Evolutionary conservation across 1,140 invertebrate species (phyloP).

Genomic region (Vanessa tameamea): DNA sequence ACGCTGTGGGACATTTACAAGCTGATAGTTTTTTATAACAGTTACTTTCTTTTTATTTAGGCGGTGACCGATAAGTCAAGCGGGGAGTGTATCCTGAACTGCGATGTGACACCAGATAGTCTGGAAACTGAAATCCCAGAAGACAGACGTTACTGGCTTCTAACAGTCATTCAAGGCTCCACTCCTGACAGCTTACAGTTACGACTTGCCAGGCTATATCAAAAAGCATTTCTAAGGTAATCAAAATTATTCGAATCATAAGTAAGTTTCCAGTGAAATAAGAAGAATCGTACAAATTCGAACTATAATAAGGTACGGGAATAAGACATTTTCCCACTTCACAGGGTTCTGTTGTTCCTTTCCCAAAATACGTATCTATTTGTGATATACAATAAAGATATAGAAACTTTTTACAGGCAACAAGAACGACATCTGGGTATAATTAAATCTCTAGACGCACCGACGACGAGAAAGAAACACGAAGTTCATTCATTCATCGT

Average conservation of each 20-base stretch:
- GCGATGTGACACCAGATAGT: conserved; percentile 64
- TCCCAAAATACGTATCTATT: too few species aligned
- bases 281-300: not conserved
- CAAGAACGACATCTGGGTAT: conserved; percentile 87
- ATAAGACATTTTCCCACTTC: too few species aligned
- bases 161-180: conserved; percentile 86
- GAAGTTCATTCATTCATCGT: conserved; percentile 74
- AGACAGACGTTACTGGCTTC: conserved; percentile 87
- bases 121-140: conserved; percentile 72
- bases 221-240: conserved; percentile 84
- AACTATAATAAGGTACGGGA: too few species aligned
- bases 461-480: conserved; percentile 70
- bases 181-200: conserved; percentile 81
- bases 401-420: conserved; percentile 79
- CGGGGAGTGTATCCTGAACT: conserved; percentile 71
- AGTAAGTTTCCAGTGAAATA: not conserved
- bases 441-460: conserved; percentile 73
- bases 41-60: conserved; percentile 42
- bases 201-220: conserved; percentile 83
- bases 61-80: conserved; percentile 72
- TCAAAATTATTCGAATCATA: not conserved
- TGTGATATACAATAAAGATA: too few species aligned
- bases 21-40: not conserved
- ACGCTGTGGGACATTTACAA: too few species aligned
- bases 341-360: too few species aligned